phyloP scores from a whole-genome alignment of 2,797 vertebrate genomes.

The Microctenopoma steveboyesi region DNA sequence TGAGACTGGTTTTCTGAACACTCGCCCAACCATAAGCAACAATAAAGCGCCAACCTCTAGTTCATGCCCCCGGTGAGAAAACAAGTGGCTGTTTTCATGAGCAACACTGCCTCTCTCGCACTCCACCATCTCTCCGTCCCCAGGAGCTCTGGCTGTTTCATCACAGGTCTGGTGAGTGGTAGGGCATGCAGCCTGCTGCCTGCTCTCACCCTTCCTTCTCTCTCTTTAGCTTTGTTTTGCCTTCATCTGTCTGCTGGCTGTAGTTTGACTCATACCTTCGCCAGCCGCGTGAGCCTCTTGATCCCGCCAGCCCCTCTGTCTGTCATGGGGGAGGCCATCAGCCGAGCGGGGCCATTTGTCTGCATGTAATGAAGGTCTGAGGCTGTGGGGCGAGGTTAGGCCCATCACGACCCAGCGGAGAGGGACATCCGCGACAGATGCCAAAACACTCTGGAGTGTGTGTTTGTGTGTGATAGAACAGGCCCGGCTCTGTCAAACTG shows the following conservation, averaged over 20 bases:
- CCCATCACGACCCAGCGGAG: conserved; percentile 54
- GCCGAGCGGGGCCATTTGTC: conserved; percentile 69
- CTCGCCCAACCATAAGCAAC: conserved; percentile 24
- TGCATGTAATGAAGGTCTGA: conserved; percentile 76
- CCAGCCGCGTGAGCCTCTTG: conserved; percentile 63
- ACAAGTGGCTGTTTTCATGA: conserved; percentile 69
- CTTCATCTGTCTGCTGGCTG: conserved; percentile 57
- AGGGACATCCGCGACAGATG: conserved; percentile 61
- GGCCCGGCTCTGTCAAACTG: conserved; percentile 42
- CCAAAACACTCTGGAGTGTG: conserved; percentile 49
- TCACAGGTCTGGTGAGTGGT: conserved; percentile 55
- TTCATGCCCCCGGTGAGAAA: conserved; percentile 64
- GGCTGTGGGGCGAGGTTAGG: conserved; percentile 62
- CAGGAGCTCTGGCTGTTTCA: conserved; percentile 60
- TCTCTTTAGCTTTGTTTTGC: conserved; percentile 10
- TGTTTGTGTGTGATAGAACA: conserved; percentile 34
- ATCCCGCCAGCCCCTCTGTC: conserved; percentile 46
- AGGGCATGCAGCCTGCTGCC: conserved; percentile 42
- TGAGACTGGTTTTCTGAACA: conserved; percentile 22
- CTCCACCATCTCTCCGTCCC: conserved; percentile 49
- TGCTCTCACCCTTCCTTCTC: conserved; percentile 17
- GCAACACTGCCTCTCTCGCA: conserved; percentile 40
- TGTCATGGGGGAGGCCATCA: conserved; percentile 53
- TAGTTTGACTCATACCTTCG: conserved; percentile 55
- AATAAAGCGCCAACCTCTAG: conserved; percentile 47